Evolutionary conservation across 2,888 invertebrate species (phyloP).

Genomic region (Digitonthophagus gazella): DNA sequence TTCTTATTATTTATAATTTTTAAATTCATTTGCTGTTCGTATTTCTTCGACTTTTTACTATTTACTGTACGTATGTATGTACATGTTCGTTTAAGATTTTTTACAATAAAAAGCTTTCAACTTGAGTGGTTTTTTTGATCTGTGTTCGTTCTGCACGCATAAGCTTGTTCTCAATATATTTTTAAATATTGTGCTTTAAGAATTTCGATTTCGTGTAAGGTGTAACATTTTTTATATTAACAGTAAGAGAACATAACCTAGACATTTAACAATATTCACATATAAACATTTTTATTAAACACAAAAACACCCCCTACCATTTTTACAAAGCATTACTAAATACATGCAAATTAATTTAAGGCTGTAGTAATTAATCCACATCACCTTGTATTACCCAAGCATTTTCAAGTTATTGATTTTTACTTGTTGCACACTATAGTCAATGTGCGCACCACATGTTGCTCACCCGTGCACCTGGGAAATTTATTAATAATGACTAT

Average conservation of each 20-base stretch:
- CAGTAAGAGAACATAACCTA: no score
- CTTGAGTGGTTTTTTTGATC: neutral
- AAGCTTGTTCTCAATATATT: neutral
- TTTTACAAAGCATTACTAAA: no score
- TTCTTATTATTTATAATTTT: neutral
- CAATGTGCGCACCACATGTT: constrained; percentile 7
- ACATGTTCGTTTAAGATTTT: neutral
- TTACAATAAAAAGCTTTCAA: neutral
- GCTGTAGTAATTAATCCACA: neutral
- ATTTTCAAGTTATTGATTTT: constrained; percentile 12
- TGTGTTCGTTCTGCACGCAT: neutral
- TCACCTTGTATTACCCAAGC: neutral
- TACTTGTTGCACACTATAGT: constrained; percentile 15
- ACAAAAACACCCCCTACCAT: no score
- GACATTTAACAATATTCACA: no score
- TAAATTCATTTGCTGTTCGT: constrained; percentile 5
- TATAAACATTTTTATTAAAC: no score
- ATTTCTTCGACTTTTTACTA: constrained; percentile 14
- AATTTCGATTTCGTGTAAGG: no score
- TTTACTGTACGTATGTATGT: neutral
- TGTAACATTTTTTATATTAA: no score
- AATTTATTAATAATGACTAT: neutral
- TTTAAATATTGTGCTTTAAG: neutral
- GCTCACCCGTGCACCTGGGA: constrained; percentile 9
- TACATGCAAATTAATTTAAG: no score